phyloP scores from a whole-genome alignment of 1,140 invertebrate genomes.

The Diorhabda carinulata region DNA sequence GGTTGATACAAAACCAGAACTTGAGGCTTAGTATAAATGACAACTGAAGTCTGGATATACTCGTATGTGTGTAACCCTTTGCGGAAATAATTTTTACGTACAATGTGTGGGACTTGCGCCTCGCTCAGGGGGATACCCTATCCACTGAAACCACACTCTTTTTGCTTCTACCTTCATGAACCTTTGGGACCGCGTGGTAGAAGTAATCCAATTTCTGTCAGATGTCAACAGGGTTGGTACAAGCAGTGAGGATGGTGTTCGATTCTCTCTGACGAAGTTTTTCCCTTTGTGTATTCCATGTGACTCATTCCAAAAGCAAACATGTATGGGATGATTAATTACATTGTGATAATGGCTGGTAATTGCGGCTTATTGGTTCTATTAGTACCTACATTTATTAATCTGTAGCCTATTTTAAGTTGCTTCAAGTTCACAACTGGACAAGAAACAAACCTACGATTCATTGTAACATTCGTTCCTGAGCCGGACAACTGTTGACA shows the following conservation, averaged over 20 bases:
- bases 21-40: neutral
- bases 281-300: neutral
- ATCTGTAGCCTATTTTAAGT: neutral
- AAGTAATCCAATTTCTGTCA: neutral
- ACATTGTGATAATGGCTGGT: neutral
- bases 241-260: neutral
- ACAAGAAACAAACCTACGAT: slow-evolving; percentile 15
- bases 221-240: too few relatives aligned
- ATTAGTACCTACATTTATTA: neutral
- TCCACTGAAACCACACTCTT: too few relatives aligned
- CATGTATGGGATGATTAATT: neutral
- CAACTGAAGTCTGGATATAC: neutral
- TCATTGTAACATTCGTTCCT: slow-evolving; percentile 21
- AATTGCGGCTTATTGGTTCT: neutral
- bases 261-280: neutral
- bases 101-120: neutral
- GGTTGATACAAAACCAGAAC: neutral
- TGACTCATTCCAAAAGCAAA: neutral
- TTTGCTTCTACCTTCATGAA: too few relatives aligned
- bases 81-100: neutral
- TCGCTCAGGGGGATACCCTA: neutral
- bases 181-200: neutral
- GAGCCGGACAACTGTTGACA: slow-evolving; percentile 11
- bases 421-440: neutral
- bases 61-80: neutral